Base-by-base conservation (phyloP, 2,797 vertebrate genomes). In the Diglossa cyanea region DNA sequence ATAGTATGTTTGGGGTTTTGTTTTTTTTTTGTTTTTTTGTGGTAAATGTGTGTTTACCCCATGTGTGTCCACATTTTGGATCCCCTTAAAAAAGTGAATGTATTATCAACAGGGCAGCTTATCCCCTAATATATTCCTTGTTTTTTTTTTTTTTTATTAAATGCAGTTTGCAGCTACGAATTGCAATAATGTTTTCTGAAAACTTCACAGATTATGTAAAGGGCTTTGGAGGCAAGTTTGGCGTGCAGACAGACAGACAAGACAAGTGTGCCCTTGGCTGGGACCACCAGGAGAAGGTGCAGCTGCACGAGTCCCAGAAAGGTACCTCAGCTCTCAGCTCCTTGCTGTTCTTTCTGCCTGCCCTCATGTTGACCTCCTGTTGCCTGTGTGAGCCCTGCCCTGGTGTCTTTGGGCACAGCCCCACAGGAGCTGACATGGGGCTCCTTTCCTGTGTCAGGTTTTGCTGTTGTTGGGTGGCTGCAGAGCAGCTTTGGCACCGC, bases 301-400 rank as follows among this genome's bases (percentile, higher is more conserved):
- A 99, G 97, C 98, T 99, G 33, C 99, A 99, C 1, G 99, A 99
- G 79, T 99, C 99, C 60, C 99, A 99, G 95, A 99, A 98, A 99
- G 99, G 99, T 99, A 98, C 13, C 4, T 13, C 44, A 31, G 13
- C 44, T 53, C 42, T 17, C 26, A 17, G 1, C 26, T 55, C 71
- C 40, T 60, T 35, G 40, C 48, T 16, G 4, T 9, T 72, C 62
- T 33, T 44, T 19, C 44, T 50, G 39, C 40, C 24, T 90, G 31
- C 42, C 14, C 44, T 78, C 17, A 0, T 35, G 60, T 17, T 66
- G 53, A 31, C 10, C 65, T 40, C 54, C 44, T 71, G 20, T 25
- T 39, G 66, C 73, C 66, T n/a, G 28, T 74, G 80, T 88, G 78
- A 67, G 39, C 37, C 25, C 42, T 89, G 31, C 73, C 39, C 26